Evolutionary conservation across 2,888 invertebrate genomes (phyloP), one percentile per base, ranked within the genome.

Genomic region (Thelaira solivaga): DNA sequence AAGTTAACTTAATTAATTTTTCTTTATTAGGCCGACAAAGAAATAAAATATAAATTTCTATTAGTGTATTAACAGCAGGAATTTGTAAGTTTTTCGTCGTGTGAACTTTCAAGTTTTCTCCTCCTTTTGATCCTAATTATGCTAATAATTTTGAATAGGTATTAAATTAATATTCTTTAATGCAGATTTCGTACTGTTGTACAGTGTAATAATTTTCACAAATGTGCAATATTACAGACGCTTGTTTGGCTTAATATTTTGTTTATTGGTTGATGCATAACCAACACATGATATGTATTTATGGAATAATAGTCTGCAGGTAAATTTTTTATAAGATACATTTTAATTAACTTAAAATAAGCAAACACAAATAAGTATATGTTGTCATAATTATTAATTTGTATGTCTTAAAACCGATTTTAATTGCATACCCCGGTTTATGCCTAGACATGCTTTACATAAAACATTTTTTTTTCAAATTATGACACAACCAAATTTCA

Each of bases 381-480:
- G 20, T 29, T 55, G 36, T 22, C 53, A 36, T 55, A 55, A 36
- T 36, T 55, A 24, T 36, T 36, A 55, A 20, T 55, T 22, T 20
- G 13, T 7, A 36, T 26, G 20, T 6, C 18, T n/a, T 20, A 53
- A 61, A 69, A 41, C 61, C 61, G 71, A 61, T 71, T 41, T 41
- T 55, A 55, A 55, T 36, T 55, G 53, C 36, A 22, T 36, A 22
- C 20, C 13, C 13, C 22, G 24, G 36, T 22, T 55, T 24, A 55
- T 36, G 22, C 34, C 53, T 22, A 55, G 53, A 24, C 36, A 3
- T 67, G 67, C 20, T 53, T 8, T 31, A n/a, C n/a, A n/a, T n/a
- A n/a, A n/a, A n/a, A n/a, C n/a, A n/a, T n/a, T n/a, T 34, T 22
- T 20, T 4, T n/a, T 24, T 62, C 18, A 34, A 34, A 18, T 34